A percentile compares a stretch with the other conserved stretches of the same genome.
Conservation (phyloP, 2,888 invertebrate species). For the Tenthredo scrophulariae region DNA sequence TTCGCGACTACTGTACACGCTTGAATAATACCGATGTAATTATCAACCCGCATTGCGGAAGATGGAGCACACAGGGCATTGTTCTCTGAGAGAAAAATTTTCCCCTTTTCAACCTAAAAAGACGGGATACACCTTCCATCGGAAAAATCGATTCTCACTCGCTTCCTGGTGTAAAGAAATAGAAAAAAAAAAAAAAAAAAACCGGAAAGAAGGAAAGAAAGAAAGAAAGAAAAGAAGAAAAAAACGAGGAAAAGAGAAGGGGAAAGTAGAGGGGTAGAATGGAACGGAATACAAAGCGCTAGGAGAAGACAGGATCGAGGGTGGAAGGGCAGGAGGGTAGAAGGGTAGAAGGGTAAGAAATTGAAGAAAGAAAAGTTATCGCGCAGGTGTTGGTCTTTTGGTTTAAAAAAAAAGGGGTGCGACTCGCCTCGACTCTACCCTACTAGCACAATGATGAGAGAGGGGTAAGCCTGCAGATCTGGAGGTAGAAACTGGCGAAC, state of each 20-base stretch:
- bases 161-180: not conserved
- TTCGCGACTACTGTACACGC: not conserved
- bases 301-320: not conserved
- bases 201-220: not conserved
- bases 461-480: not conserved
- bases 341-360: slow-evolving; percentile 7
- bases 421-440: slow-evolving; percentile 15
- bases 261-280: not conserved
- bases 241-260: not conserved
- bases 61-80: not conserved
- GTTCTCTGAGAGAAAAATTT: not conserved
- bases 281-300: not conserved
- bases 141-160: not conserved
- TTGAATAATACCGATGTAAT: not conserved
- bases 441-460: not conserved
- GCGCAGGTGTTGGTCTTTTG: slow-evolving; percentile 47
- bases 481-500: slow-evolving; percentile 17
- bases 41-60: not conserved
- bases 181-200: not conserved
- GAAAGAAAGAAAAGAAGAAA: too few relatives aligned
- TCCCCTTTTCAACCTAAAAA: not conserved
- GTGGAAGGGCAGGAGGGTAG: not conserved
- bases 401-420: slow-evolving; percentile 1
- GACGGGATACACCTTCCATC: not conserved
- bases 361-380: slow-evolving; percentile 41